These are phyloP conservation scores for Athalia cordata DNA, from an alignment of 2,888 invertebrate species.

Conservation along the genomic window DNA sequence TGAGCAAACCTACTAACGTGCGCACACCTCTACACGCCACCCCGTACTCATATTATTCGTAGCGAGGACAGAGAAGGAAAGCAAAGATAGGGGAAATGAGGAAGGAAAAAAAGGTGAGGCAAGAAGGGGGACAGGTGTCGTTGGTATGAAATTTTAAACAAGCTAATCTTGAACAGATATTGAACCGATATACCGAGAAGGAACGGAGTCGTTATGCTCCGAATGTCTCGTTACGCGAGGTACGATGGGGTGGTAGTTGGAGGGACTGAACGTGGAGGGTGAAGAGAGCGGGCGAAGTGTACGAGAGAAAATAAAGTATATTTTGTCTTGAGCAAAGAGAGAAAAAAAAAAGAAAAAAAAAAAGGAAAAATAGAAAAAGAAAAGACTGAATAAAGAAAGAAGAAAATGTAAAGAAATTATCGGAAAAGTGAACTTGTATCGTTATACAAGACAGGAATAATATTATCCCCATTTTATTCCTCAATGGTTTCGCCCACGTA, in stretches of 20 bases:
- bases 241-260: neutral
- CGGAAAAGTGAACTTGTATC: slow-evolving; percentile 36
- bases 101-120: neutral
- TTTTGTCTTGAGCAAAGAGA: neutral
- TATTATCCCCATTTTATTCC: slow-evolving; percentile 31
- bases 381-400: neutral
- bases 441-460: slow-evolving; percentile 34
- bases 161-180: slow-evolving; percentile 41
- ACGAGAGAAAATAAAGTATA: slow-evolving; percentile 25
- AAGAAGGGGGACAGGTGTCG: slow-evolving; percentile 28
- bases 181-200: slow-evolving; percentile 22
- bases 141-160: slow-evolving; percentile 42
- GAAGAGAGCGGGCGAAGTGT: neutral
- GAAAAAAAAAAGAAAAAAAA: neutral
- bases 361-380: neutral
- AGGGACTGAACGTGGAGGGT: neutral
- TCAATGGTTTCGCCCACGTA: neutral
- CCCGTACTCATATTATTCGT: slow-evolving; percentile 6
- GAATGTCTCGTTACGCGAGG: slow-evolving; percentile 32
- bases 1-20: slow-evolving; percentile 37
- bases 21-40: slow-evolving; percentile 44
- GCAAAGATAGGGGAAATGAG: neutral
- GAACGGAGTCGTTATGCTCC: slow-evolving; percentile 20
- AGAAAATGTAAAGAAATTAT: neutral
- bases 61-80: neutral